Base-by-base conservation (phyloP, 1,140 invertebrate species). In the Dendroctonus ponderosae region DNA sequence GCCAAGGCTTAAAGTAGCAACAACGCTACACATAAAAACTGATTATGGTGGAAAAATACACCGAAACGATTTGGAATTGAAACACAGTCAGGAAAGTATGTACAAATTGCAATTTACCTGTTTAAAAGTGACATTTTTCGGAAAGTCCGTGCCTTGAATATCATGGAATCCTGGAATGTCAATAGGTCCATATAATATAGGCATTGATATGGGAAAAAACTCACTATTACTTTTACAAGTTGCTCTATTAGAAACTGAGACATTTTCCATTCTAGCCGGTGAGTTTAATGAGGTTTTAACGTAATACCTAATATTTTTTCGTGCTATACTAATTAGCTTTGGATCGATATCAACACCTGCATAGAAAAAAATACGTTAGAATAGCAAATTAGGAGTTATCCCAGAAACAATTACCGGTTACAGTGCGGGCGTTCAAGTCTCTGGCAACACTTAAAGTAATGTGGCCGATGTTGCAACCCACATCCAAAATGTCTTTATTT, bases 391-490 rank as follows among this genome's bases (percentile, higher is more conserved):
- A 11, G 9, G 14, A 38, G 7, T 56, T 11, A 5, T 56, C 9
- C 2, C 14, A 61, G 50, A 4, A n/a, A 50, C 37, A 42, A 53
- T 60, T 60, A 60, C 64, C 64, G n/a, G 62, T 85, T 61, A 98
- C 90, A 71, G 88, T 89, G 60, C 86, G 86, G 3, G 96, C 94
- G 41, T 85, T 82, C 76, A 93, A 90, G 73, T 96, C 89, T 68
- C 91, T 84, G 0, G 94, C 97, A 53, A 99, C 83, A 0, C 88
- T 88, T 14, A 92, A 82, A 3, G 96, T 97, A 51, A 99, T 86
- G 77, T 97, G 92, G 3, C 97, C 97, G 70, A 95, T 91, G 83
- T 99, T 99, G 79, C 97, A 99, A 7, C 97, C 97, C 76, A 99
- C 93, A 76, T 99, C 97, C 46, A 99, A 82, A 26, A 99, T 88